phyloP scores from a whole-genome alignment of 2,888 invertebrate species.

The Taphrorychus bicolor region DNA sequence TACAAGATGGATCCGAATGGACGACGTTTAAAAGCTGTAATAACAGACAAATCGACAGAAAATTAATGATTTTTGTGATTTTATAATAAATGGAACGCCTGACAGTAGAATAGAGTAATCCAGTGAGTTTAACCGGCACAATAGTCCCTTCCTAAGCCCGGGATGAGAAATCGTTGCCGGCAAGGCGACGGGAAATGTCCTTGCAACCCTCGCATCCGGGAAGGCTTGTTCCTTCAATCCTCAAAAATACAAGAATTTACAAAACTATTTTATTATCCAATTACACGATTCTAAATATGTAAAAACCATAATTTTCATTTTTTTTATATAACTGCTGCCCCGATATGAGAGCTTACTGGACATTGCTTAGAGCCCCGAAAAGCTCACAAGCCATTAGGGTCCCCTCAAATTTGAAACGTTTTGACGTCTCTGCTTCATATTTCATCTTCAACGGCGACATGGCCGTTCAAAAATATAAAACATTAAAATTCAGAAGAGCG shows the following conservation, averaged over 20 bases:
- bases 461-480: conserved; percentile 32
- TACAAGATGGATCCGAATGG: neutral
- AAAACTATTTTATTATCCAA: no score
- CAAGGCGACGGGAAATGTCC: conserved; percentile 30
- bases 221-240: neutral
- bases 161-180: conserved; percentile 25
- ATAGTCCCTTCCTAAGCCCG: conserved; percentile 30
- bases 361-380: neutral
- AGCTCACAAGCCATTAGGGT: conserved; percentile 19
- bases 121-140: conserved; percentile 36
- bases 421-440: conserved; percentile 30
- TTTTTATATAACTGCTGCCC: no score
- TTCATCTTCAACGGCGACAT: conserved; percentile 33
- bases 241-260: no score
- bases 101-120: conserved; percentile 36
- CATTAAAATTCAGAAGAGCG: conserved; percentile 34
- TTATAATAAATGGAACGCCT: conserved; percentile 31
- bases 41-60: conserved; percentile 32
- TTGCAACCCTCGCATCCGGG: conserved; percentile 25
- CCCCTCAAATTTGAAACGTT: conserved; percentile 26
- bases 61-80: conserved; percentile 39
- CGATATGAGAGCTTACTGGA: neutral
- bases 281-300: no score
- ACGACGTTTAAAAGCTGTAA: conserved; percentile 23
- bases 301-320: no score